Evolutionary conservation across 2,797 vertebrate genomes (phyloP).

Genomic region (Calcarius lapponicus): DNA sequence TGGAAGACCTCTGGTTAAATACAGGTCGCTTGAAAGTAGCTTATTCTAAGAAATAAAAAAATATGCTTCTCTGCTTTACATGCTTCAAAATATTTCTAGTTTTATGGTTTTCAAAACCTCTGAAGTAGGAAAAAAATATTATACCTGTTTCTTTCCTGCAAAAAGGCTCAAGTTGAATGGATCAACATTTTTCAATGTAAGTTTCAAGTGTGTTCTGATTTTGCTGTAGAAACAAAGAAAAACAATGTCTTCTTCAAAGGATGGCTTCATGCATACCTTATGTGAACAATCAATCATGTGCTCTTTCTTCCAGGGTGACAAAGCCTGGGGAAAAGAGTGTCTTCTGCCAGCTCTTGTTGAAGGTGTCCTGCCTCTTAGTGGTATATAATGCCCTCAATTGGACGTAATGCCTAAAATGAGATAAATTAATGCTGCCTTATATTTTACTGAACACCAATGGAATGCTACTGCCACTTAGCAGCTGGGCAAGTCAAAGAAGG

Average conservation of each 20-base stretch:
- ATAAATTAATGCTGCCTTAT: background rate
- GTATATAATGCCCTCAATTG: background rate
- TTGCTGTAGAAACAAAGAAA: background rate
- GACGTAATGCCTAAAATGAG: background rate
- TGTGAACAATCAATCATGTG: background rate
- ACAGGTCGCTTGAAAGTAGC: background rate
- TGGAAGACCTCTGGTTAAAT: background rate
- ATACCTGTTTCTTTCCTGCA: background rate
- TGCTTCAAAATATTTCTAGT: background rate
- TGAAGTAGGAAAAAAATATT: background rate
- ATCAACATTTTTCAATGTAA: background rate
- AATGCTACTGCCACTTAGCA: background rate
- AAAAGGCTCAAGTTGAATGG: background rate
- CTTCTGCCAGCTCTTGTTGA: background rate
- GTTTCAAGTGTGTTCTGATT: background rate
- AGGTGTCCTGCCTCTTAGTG: background rate
- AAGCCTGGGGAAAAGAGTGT: background rate
- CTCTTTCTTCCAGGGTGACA: background rate
- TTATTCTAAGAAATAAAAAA: background rate
- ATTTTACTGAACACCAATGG: background rate
- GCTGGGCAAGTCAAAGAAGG: background rate
- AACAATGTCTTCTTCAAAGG: background rate
- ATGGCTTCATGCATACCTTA: background rate
- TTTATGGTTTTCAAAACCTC: background rate
- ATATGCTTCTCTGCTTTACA: rapidly evolving